Base-by-base conservation (phyloP, 2,888 invertebrate species). In the Monoplex corrugatus region DNA sequence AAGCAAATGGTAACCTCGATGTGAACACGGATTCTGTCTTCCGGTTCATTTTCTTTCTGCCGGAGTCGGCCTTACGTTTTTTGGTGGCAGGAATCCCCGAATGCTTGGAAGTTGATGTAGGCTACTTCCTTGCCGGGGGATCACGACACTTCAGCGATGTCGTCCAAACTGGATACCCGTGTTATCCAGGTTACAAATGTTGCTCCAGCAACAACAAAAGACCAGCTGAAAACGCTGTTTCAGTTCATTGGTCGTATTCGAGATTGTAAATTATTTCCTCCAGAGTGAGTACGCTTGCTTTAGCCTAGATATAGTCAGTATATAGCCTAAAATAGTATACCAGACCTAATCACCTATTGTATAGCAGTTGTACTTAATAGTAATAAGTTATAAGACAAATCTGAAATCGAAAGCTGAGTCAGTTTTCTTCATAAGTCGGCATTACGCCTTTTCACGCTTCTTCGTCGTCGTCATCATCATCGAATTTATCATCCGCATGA, bases 111-210 rank as follows among this genome's bases (percentile, higher is more conserved):
- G 6, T 28, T 68, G n/a, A n/a, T n/a, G n/a, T n/a, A n/a, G n/a
- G n/a, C n/a, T n/a, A n/a, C n/a, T n/a, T n/a, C n/a, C n/a, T n/a
- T n/a, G n/a, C 68, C 8, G n/a, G 23, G n/a, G n/a, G 38, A 35
- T 1, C 38, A 35, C 40, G 16, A 16, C 32, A 38, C 84, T 8
- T 45, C n/a, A 38, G 80, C 63, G 43, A 92, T 91, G 92, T 89
- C 91, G 72, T 94, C 94, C 72, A 94, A 93, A 90, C 91, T 94
- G 16, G 93, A 93, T 78, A 95, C 98, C 90, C 97, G 97, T 96
- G 98, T 98, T 95, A 97, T 98, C 92, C 99, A 99, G 97, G 98
- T 99, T 96, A 98, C 99, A 92, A 99, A 99, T 96, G 98, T 99
- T 95, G 99, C 99, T 88, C 99, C 99, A 40, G 98, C 98, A 96